Base-by-base conservation (phyloP, 1,140 invertebrate species). In the Lineus longissimus region DNA sequence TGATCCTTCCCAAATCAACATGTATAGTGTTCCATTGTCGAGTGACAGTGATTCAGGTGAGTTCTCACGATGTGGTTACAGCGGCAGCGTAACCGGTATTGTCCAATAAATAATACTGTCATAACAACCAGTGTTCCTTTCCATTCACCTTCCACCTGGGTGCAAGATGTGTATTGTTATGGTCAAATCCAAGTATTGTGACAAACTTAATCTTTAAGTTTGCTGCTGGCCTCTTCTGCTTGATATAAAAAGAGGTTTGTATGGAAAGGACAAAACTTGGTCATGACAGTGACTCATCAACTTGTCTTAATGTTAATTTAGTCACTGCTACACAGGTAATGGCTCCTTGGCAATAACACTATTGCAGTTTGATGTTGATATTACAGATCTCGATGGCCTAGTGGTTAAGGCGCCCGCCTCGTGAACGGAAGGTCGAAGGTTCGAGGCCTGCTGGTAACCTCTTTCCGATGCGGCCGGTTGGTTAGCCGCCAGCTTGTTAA, bases 31-130 rank as follows among this genome's bases (percentile, higher is more conserved):
- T 11, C 72, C 73, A 36, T 55, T 76, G n/a, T 73, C 75, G 22
- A 75, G 72, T 65, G 75, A 76, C 55, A 74, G 75, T 66, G 75
- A 75, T 41, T 61, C 69, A 65, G 75, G 75, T 75, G 66, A 31
- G 60, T 43, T 36, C 31, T 23, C 17, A 2, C 22, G 6, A 43
- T 19, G 11, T 13, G n/a, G n/a, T 51, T n/a, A 6, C 25, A 6
- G 6, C n/a, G 47, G n/a, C 17, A 7, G 4, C 22, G 40, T 59
- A 19, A 36, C 6, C 6, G 55, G 27, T 0, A 55, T 55, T 55
- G 15, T 55, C 22, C 15, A 55, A 13, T 11, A 11, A 43, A 43
- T 11, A 43, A 11, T 13, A 43, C 40, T 13, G 40, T 13, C 11
- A 43, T 11, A 43, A 43, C 19, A 13, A 19, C 19, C 19, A 11